A percentile compares a stretch with the other conserved stretches of the same genome.
These are phyloP conservation scores for Strix uralensis DNA, from an alignment of 2,113 vertebrate species.

Conservation along the genomic window DNA sequence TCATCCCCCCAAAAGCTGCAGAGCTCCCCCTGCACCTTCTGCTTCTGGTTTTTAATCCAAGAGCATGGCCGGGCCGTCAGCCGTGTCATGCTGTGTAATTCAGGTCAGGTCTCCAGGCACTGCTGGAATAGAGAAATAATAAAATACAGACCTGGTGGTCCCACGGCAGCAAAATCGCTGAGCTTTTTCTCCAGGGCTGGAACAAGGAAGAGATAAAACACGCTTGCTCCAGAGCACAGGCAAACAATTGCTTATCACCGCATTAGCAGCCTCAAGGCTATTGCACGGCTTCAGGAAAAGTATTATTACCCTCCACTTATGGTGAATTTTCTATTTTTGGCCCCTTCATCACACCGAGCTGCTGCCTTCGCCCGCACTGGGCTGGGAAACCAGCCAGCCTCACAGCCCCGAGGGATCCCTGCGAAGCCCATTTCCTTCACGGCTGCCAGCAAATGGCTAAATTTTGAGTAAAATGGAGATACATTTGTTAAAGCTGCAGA, in stretches of 20 bases:
- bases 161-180: background rate
- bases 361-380: background rate
- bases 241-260: conserved; percentile 22
- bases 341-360: background rate
- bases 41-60: background rate
- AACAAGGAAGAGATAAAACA: conserved; percentile 42
- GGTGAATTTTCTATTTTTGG: background rate
- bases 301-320: background rate
- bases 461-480: accelerated
- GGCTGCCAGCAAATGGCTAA: accelerated
- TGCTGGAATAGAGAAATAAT: background rate
- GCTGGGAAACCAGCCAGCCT: conserved; percentile 7
- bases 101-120: background rate
- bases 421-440: background rate
- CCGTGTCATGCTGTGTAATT: background rate
- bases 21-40: background rate
- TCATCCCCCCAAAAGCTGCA: accelerated
- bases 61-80: accelerated
- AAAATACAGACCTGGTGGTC: conserved; percentile 12
- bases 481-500: background rate
- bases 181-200: background rate
- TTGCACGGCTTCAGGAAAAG: background rate
- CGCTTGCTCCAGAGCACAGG: background rate
- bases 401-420: background rate
- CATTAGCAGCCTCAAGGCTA: conserved; percentile 1